Evolutionary conservation across 2,888 invertebrate species (phyloP).

Genomic region (Pherbina coryleti): DNA sequence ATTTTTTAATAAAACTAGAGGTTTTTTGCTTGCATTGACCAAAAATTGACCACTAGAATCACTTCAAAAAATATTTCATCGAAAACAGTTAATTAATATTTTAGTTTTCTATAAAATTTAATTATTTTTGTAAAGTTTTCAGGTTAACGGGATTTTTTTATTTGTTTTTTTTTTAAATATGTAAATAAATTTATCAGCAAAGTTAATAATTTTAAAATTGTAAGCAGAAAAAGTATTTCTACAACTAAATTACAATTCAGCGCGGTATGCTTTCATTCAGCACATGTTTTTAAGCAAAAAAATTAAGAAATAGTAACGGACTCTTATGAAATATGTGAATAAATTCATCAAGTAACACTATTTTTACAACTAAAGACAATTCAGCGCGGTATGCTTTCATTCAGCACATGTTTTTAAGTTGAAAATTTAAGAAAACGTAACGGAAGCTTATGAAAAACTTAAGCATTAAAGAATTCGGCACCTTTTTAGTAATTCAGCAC

Average conservation of each 20-base stretch:
- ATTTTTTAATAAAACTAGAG: too few relatives aligned
- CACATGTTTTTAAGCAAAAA: not conserved
- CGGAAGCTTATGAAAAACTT: too few relatives aligned
- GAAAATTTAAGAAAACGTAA: too few relatives aligned
- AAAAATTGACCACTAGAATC: too few relatives aligned
- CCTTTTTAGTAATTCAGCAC: not conserved
- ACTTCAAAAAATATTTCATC: too few relatives aligned
- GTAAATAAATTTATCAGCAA: not conserved
- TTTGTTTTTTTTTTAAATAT: too few relatives aligned
- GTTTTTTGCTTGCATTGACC: too few relatives aligned
- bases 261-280: not conserved
- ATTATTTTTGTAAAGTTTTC: too few relatives aligned
- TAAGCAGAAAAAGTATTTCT: not conserved
- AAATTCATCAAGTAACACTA: not conserved
- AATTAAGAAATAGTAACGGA: too few relatives aligned
- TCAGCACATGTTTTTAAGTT: not conserved
- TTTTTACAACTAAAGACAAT: not conserved
- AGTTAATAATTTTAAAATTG: not conserved
- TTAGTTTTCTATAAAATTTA: too few relatives aligned
- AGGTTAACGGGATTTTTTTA: too few relatives aligned
- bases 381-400: not conserved
- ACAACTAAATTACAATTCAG: not conserved
- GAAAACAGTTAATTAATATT: too few relatives aligned
- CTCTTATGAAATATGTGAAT: not conserved
- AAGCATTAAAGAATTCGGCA: not conserved